These are phyloP conservation scores for Tiliacea aurago DNA, from an alignment of 2,888 invertebrate genomes.

Conservation along the genomic window DNA sequence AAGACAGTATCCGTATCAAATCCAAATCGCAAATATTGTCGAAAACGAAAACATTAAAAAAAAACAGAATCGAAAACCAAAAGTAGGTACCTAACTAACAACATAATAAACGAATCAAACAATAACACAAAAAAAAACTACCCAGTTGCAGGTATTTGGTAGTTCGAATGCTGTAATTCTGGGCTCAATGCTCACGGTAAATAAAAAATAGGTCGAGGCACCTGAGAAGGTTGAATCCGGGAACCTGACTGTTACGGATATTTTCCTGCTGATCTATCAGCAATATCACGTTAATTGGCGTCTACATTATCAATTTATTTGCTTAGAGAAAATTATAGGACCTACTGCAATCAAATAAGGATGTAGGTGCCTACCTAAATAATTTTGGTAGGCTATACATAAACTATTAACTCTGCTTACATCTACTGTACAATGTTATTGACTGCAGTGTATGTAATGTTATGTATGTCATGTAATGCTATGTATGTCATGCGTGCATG, in stretches of 20 bases:
- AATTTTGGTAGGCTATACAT: not conserved
- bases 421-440: not conserved
- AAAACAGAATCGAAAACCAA: no score
- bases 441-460: not conserved
- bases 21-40: no score
- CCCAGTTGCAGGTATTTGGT: not conserved
- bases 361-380: not conserved
- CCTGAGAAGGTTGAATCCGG: not conserved
- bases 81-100: no score
- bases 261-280: not conserved
- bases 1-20: no score
- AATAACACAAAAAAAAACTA: no score
- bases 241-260: no score
- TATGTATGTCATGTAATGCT: constrained; percentile 17
- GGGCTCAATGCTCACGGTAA: not conserved
- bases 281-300: not conserved
- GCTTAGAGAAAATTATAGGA: not conserved
- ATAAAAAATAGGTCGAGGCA: not conserved
- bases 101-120: no score
- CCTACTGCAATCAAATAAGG: not conserved
- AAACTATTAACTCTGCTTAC: not conserved
- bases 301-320: no score
- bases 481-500: constrained; percentile 59
- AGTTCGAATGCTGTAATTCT: not conserved
- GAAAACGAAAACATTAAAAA: no score